Conservation (phyloP, 2,888 invertebrate genomes). For the Rapana venosa region DNA sequence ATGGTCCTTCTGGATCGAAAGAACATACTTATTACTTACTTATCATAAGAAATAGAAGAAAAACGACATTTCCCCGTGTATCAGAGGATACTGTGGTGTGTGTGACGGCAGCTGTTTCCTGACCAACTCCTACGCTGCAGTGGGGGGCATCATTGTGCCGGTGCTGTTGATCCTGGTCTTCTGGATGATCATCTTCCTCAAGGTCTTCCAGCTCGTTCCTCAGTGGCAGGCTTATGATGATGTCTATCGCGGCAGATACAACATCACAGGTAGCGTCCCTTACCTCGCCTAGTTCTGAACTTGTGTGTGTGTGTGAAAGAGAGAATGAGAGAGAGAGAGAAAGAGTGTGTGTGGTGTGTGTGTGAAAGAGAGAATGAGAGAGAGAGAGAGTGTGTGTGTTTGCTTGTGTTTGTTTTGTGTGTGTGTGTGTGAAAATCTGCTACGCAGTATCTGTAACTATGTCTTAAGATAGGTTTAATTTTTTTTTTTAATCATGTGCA, state of each 20-base stretch:
- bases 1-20: no score
- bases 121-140: constrained; percentile 70
- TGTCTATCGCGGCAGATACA: constrained; percentile 73
- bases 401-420: constrained; percentile 8
- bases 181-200: constrained; percentile 71
- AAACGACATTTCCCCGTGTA: no score
- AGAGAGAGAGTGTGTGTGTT: background rate
- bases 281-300: background rate
- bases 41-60: no score
- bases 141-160: constrained; percentile 73
- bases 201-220: constrained; percentile 72
- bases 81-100: no score
- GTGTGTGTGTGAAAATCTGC: background rate
- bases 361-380: background rate
- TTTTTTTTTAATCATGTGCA: background rate
- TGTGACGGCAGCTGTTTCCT: constrained; percentile 71
- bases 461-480: background rate
- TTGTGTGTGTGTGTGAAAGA: constrained; percentile 17
- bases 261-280: constrained; percentile 66
- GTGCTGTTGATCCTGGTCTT: constrained; percentile 68
- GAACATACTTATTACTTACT: no score
- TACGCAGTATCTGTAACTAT: background rate
- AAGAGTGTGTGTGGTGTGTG: background rate
- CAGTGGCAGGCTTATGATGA: constrained; percentile 78
- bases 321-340: background rate